Evolutionary conservation across 2,888 invertebrate genomes (phyloP).

Genomic region (Psylliodes chrysocephalus): DNA sequence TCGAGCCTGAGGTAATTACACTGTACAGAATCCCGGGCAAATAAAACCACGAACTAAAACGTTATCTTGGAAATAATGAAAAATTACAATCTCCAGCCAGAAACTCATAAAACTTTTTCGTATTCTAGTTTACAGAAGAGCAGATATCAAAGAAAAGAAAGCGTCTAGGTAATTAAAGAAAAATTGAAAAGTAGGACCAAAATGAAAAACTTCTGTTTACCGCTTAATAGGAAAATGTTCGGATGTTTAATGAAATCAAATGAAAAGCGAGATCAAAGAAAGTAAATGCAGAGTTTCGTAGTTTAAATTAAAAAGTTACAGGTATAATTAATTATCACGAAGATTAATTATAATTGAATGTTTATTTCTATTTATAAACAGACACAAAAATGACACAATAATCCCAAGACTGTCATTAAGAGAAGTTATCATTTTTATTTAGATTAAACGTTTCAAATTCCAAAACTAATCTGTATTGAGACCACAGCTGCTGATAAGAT

Average conservation of each 20-base stretch:
- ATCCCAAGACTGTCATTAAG: too few species aligned
- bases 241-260: not conserved
- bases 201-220: constrained; percentile 9
- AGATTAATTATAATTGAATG: too few species aligned
- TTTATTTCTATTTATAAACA: too few species aligned
- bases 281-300: not conserved
- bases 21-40: constrained; percentile 20
- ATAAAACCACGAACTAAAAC: constrained; percentile 29
- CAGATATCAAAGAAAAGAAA: constrained; percentile 31
- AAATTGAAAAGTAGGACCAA: constrained; percentile 20
- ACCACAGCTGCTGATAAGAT: too few species aligned
- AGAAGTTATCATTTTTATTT: too few species aligned
- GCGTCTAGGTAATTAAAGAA: constrained; percentile 30
- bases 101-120: constrained; percentile 32
- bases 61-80: constrained; percentile 29
- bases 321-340: too few species aligned
- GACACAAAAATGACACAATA: too few species aligned
- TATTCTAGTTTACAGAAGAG: constrained; percentile 26
- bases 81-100: constrained; percentile 27
- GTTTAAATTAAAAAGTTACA: not conserved
- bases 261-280: not conserved
- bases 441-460: too few species aligned
- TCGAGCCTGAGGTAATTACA: constrained; percentile 23
- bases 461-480: too few species aligned
- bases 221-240: not conserved